A percentile compares a stretch with the other conserved stretches of the same genome.
Conservation (phyloP, 2,888 invertebrate species). For the Rugalucina vietnamica region DNA sequence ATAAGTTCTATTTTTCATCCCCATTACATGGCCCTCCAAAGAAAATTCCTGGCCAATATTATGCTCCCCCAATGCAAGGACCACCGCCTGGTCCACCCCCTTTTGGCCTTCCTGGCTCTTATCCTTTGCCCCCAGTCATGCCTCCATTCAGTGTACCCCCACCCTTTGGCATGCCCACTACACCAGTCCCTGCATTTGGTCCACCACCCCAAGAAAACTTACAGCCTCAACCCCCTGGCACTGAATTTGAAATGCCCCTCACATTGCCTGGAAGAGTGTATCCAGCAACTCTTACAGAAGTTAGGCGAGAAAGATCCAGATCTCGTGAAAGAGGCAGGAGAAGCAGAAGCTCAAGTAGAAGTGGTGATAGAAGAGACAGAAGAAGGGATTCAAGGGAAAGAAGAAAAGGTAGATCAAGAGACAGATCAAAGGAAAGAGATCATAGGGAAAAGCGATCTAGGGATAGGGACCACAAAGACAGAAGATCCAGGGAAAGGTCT, state of each 20-base stretch:
- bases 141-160: constrained; percentile 8
- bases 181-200: neutral
- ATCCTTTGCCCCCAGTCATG: constrained; percentile 48
- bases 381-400: constrained; percentile 6
- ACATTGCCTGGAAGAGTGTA: neutral
- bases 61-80: constrained; percentile 26
- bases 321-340: constrained; percentile 23
- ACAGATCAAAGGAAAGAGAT: constrained; percentile 1
- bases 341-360: constrained; percentile 18
- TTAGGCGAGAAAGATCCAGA: constrained; percentile 5
- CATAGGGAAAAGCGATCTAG: neutral
- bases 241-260: constrained; percentile 18
- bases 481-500: neutral
- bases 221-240: constrained; percentile 27
- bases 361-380: neutral
- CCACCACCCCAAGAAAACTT: neutral
- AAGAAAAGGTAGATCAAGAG: constrained; percentile 3
- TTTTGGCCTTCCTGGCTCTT: constrained; percentile 6
- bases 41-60: constrained; percentile 20
- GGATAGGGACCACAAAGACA: neutral
- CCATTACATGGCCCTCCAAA: constrained; percentile 34
- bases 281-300: neutral
- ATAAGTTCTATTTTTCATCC: constrained; percentile 51
- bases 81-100: constrained; percentile 24
- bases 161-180: neutral